A percentile compares a stretch with the other conserved stretches of the same genome.
These are phyloP conservation scores for Scatophagus argus DNA, from an alignment of 2,113 vertebrate genomes.

Conservation along the genomic window DNA sequence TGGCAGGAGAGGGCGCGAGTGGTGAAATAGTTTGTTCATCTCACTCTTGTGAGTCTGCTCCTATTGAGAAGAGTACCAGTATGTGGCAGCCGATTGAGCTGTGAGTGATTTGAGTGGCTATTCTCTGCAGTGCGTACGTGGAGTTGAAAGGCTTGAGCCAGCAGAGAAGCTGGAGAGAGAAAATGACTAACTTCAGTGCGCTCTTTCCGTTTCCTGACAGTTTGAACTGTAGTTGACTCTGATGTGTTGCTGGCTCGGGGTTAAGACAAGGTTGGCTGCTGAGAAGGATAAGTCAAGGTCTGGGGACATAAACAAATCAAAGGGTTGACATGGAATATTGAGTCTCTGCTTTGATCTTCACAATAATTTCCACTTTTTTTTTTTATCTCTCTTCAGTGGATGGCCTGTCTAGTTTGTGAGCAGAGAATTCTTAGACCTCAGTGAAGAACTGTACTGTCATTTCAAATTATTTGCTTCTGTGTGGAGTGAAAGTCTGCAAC, in stretches of 20 bases:
- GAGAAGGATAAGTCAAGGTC: constrained; percentile 41
- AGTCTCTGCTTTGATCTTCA: constrained; percentile 35
- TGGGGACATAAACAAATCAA: constrained; percentile 52
- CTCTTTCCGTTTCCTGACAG: constrained; percentile 54
- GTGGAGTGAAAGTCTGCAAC: not conserved
- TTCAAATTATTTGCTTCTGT: not conserved
- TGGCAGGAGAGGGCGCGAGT: constrained; percentile 62
- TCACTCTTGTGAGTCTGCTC: constrained; percentile 61
- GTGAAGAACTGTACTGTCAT: not conserved
- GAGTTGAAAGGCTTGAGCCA: constrained; percentile 65
- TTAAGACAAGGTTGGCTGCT: constrained; percentile 58
- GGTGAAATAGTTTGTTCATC: constrained; percentile 72
- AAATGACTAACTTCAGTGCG: constrained; percentile 59
- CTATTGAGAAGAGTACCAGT: constrained; percentile 69
- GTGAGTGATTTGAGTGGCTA: constrained; percentile 75
- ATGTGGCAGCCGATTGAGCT: constrained; percentile 73
- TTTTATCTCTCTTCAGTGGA: not conserved
- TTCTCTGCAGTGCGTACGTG: constrained; percentile 56
- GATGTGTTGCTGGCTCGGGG: constrained; percentile 47
- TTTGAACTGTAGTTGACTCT: constrained; percentile 66
- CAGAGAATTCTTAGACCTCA: not conserved
- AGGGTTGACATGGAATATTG: constrained; percentile 27
- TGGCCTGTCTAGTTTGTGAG: not conserved
- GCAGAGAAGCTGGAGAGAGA: constrained; percentile 55
- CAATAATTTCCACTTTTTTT: constrained; percentile 14